These are phyloP conservation scores for Calephelis nemesis DNA, from an alignment of 1,140 invertebrate genomes.

Conservation along the genomic window DNA sequence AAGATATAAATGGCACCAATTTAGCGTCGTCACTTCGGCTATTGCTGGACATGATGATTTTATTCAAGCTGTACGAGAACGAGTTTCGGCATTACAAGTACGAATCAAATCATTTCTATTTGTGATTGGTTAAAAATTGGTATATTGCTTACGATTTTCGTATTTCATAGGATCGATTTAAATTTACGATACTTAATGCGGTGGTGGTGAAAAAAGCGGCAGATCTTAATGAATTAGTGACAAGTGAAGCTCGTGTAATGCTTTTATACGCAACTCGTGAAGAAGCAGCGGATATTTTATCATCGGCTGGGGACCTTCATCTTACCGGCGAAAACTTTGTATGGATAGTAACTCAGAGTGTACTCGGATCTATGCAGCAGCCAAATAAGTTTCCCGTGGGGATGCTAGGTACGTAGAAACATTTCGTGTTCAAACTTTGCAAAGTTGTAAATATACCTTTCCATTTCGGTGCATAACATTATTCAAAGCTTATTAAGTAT, in stretches of 20 bases:
- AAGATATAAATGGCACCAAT: constrained; percentile 97
- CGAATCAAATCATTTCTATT: constrained; percentile 20
- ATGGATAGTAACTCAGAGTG: constrained; percentile 98
- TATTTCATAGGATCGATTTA: constrained; percentile 87
- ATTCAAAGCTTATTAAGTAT: too few relatives aligned
- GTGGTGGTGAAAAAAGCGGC: constrained; percentile 87
- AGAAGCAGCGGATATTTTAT: constrained; percentile 92
- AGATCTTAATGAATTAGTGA: constrained; percentile 87
- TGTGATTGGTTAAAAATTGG: constrained; percentile 3
- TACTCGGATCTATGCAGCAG: constrained; percentile 87
- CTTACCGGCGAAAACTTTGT: constrained; percentile 97
- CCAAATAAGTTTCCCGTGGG: constrained; percentile 93
- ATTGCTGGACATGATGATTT: constrained; percentile 97
- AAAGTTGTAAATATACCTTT: not conserved
- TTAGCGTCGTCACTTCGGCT: constrained; percentile 94
- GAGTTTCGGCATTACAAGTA: constrained; percentile 89
- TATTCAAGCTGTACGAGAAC: constrained; percentile 93
- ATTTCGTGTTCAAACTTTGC: not conserved
- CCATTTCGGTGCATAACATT: too few relatives aligned
- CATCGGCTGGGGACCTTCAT: constrained; percentile 88
- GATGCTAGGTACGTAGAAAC: constrained; percentile 87
- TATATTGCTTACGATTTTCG: not conserved
- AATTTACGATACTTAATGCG: constrained; percentile 92
- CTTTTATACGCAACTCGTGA: constrained; percentile 93
- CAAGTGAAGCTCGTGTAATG: constrained; percentile 95